Evolutionary conservation across 2,797 vertebrate genomes (phyloP), one percentile per base, ranked within the genome.

Genomic region (Sebastes itinus): DNA sequence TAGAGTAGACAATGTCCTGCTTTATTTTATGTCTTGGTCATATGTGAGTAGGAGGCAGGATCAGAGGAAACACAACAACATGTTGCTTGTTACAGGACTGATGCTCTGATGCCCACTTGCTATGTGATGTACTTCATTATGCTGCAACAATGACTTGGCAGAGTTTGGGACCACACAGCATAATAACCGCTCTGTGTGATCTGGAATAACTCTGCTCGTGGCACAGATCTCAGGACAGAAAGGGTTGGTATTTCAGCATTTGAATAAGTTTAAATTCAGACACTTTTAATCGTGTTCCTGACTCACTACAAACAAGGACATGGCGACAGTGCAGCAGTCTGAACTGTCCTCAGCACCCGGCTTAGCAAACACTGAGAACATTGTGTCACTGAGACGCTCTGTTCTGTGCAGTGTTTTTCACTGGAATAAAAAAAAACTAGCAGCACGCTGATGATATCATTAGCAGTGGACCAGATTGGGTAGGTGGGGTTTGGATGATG

Each of bases 1-100:
- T 65, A 86, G 83, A 94, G 67, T 54, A 85, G 84, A 94, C 92
- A 95, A 93, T 84, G 65, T 42, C 25, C 73, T 75, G 71, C 87
- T 93, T 92, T 81, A 92, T 92, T 80, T 76, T 70, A 72, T 22
- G 67, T 72, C 75, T 81, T 72, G 76, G 79, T 84, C 67, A 85
- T 83, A 77, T 77, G 22, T 56, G 76, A 70, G 87, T 82, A 65
- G 89, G 81, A 87, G 78, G 77, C 64, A 68, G 70, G 58, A 83
- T 83, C 55, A 84, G 59, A 87, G 77, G 49, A 55, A 87, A 84
- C 70, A 78, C 69, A 77, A 86, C 77, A 87, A 76, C 78, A 75
- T 69, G 77, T 56, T 81, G 85, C 60, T 81, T 91, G 84, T 89
- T 83, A 79, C 46, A 78, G 67, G 56, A 35, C 59, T 49, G 73